These are phyloP conservation scores for Cricetomys ansorgei DNA, from an alignment of 2,113 vertebrate species.

Conservation along the genomic window DNA sequence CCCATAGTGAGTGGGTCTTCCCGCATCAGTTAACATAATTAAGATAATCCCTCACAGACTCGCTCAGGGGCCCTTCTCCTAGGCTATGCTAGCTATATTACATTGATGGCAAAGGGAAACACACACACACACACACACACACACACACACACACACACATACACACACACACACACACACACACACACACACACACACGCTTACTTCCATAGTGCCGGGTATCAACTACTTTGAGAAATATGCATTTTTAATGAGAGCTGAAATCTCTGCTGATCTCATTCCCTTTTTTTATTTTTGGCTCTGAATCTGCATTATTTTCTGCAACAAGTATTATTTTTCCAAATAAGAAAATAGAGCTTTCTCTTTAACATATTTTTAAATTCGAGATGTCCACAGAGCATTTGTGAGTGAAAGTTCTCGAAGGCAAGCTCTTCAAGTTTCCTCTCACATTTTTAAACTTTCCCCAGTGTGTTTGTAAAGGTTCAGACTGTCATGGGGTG, in stretches of 20 bases:
- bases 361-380: not conserved
- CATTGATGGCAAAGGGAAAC: too few relatives aligned
- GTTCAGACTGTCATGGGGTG: rapidly evolving
- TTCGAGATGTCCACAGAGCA: not conserved
- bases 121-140: not conserved
- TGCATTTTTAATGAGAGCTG: rapidly evolving
- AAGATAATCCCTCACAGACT: not conserved
- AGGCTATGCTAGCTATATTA: not conserved
- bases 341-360: not conserved
- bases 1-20: not conserved
- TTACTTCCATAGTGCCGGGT: not conserved
- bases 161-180: not conserved
- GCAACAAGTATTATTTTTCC: not conserved
- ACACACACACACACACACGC: too few relatives aligned
- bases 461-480: rapidly evolving
- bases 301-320: not conserved
- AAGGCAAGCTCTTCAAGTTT: not conserved
- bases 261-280: not conserved
- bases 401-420: not conserved
- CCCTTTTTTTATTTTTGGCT: not conserved
- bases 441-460: not conserved
- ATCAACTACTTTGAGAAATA: not conserved
- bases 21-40: not conserved
- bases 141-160: not conserved
- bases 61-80: not conserved